Base-by-base conservation (phyloP, 2,113 vertebrate genomes). In the Butorides virescens region DNA sequence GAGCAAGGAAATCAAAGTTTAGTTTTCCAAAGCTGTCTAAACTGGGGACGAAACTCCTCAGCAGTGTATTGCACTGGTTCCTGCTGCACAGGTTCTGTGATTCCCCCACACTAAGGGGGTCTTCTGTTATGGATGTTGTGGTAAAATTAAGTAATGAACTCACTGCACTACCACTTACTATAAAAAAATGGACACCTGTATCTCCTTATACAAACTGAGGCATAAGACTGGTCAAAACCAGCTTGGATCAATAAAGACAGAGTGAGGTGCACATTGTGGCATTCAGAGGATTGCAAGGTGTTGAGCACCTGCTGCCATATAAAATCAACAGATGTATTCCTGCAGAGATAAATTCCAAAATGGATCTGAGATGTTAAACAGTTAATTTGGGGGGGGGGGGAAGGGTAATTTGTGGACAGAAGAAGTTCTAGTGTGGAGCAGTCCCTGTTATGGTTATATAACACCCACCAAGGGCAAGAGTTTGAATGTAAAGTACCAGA, bases 1-100 rank as follows among this genome's bases (percentile, higher is more conserved):
- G 75, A 90, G 86, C 75, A 86, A 86, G 34, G 47, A 93, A 95
- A 90, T 75, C 1, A 75, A 82, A 86, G 36, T 61, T 92, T 30
- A 32, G 12, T 68, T 80, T 90, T 79, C 61, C n/a, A 88, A 79
- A 93, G 11, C 71, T 79, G 26, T 79, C 44, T 86, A 44, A 82
- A 44, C n/a, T n/a, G 21, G 52, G 26, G 25, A 52, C 15, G 49
- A n/a, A 30, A 76, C 5, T 90, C 26, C 7, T 78, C 44, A 37
- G 11, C 82, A 5, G 1, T 26, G 30, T 75, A 50, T 30, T 77
- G 27, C 29, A 36, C 29, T 73, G 49, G 11, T 46, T 88, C 10
- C 27, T 86, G 19, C 20, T 78, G 27, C 73, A 29, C 12, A 52
- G 42, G 4, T 78, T 92, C 58, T 80, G 13, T 2, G 3, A 50